These are phyloP conservation scores for Drosophila elegans DNA, from an alignment of 1,140 invertebrate genomes.

Conservation along the genomic window DNA sequence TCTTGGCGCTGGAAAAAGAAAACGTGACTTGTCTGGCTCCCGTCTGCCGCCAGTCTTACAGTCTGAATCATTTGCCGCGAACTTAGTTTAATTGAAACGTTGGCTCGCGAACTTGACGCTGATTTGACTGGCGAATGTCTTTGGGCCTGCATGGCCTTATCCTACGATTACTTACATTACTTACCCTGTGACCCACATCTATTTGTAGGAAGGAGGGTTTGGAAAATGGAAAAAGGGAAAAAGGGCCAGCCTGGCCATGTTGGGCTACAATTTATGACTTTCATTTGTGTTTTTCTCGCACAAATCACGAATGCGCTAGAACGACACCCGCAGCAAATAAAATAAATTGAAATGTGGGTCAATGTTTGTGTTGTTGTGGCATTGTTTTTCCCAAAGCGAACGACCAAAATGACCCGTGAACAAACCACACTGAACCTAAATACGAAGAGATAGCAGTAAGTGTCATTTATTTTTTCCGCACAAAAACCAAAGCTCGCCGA, in stretches of 20 bases:
- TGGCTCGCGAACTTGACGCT: slow-evolving; percentile 55
- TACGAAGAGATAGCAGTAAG: slow-evolving; percentile 36
- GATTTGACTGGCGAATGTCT: slow-evolving; percentile 58
- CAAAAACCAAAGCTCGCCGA: slow-evolving; percentile 45
- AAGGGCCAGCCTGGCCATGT: slow-evolving; percentile 17
- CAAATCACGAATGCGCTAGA: slow-evolving; percentile 51
- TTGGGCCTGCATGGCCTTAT: slow-evolving; percentile 21
- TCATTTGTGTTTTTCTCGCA: slow-evolving; percentile 64
- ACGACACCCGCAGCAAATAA: slow-evolving; percentile 50
- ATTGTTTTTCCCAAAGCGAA: slow-evolving; percentile 27
- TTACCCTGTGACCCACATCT: slow-evolving; percentile 48
- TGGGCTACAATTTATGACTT: slow-evolving; percentile 65
- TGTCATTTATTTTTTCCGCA: slow-evolving; percentile 45
- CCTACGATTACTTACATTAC: slow-evolving; percentile 29
- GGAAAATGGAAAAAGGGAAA: slow-evolving; percentile 6
- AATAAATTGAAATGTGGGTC: slow-evolving; percentile 62
- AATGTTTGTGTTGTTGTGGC: slow-evolving; percentile 65
- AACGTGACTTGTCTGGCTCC: slow-evolving; percentile 63
- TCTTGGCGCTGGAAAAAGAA: slow-evolving; percentile 49
- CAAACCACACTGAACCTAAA: slow-evolving; percentile 27
- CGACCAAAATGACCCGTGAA: slow-evolving; percentile 42
- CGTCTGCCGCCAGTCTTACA: slow-evolving; percentile 49
- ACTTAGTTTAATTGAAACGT: slow-evolving; percentile 58
- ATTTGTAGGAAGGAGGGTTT: slow-evolving; percentile 14
- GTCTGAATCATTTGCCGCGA: slow-evolving; percentile 37